Evolutionary conservation across 2,113 vertebrate genomes (phyloP).

Genomic region (Pluvialis apricaria): DNA sequence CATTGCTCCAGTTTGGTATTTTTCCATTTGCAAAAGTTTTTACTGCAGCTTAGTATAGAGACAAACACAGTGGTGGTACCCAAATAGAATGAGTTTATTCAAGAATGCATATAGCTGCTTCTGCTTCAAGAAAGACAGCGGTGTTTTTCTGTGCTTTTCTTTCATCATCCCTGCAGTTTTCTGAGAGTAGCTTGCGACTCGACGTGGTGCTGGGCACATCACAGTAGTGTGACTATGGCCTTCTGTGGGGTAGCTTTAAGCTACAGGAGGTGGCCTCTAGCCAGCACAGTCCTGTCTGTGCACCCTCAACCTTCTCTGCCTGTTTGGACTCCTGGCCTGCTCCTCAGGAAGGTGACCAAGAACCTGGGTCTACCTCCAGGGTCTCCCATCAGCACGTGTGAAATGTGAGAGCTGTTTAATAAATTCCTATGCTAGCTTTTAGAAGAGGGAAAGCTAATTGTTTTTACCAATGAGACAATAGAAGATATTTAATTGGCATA

Average conservation of each 20-base stretch:
- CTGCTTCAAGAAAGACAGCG: neutral
- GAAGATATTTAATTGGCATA: neutral
- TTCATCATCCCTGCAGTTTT: neutral
- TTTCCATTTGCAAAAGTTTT: neutral
- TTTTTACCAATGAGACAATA: neutral
- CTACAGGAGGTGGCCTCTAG: neutral
- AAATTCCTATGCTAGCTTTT: neutral
- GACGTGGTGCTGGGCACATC: neutral
- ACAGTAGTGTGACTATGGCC: neutral
- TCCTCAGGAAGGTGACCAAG: neutral
- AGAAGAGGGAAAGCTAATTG: neutral
- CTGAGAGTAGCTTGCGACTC: neutral
- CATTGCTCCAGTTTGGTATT: neutral
- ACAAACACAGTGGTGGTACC: neutral
- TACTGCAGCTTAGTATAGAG: neutral
- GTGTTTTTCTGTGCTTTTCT: neutral
- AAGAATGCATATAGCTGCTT: neutral
- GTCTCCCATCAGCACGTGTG: neutral
- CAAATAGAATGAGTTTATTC: neutral
- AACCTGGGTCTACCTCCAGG: neutral
- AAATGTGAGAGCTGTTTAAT: neutral
- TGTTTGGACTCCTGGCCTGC: neutral
- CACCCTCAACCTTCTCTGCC: neutral
- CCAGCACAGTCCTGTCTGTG: neutral
- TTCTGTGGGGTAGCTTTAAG: neutral